Evolutionary conservation across 2,113 vertebrate species (phyloP), one percentile per base, ranked within the genome.

Genomic region (Vireo altiloquus): DNA sequence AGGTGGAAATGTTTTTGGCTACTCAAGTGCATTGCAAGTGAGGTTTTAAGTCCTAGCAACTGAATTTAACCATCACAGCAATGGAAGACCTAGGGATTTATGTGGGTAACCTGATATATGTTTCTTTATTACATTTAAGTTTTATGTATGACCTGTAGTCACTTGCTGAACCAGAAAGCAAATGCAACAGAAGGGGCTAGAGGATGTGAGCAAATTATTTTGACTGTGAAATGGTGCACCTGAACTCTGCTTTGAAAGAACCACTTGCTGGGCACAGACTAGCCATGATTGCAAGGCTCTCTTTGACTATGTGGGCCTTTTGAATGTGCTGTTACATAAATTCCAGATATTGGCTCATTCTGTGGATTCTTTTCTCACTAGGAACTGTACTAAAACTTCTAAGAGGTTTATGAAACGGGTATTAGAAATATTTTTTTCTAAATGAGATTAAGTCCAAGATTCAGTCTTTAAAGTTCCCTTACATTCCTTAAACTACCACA

Each of bases 361-460:
- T 46, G n/a, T 69, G 77, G 72, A 71, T 92, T 81, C 57, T 84
- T 89, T 89, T 92, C 81, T 87, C 77, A 33, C 74, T 72, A 78
- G 66, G 20, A 95, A 30, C 40, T 40, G 25, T 71, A 37, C 37
- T 91, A 71, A 95, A 89, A 89, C 89, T 85, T 92, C 69, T 91
- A 82, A 95, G 87, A 89, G 77, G 57, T 94, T 89, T 96, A 82
- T 91, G 69, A 84, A 91, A 79, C 0, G 72, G 57, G 40, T 87
- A 35, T 91, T 84, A 82, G 81, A 84, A 92, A 46, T 84, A 68
- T 75, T 92, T 88, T 88, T 81, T 94, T 64, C 69, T 75, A 79
- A 78, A 89, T 91, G 44, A 82, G 72, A 87, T 95, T 92, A 89
- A 75, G 46, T 60, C 61, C 70, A 68, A 82, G 53, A 68, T 56